Conservation (phyloP, 2,113 vertebrate species). For the Hippocampus zosterae region DNA sequence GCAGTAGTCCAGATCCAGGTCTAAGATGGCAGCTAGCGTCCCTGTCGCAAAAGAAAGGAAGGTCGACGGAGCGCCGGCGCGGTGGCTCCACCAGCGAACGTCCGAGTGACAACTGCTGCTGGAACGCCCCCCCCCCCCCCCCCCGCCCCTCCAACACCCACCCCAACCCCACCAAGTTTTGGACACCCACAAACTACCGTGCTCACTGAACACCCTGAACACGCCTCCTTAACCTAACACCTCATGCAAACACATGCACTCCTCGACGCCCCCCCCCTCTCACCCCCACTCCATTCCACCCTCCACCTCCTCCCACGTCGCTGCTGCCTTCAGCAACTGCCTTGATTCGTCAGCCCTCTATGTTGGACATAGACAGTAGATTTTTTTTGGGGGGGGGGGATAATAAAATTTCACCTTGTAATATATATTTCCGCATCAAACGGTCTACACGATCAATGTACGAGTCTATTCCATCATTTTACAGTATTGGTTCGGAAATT, state of each 20-base stretch:
- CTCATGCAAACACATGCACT: neutral
- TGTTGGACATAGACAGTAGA: slow-evolving; percentile 27
- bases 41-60: slow-evolving; percentile 9
- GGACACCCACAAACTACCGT: slow-evolving; percentile 6
- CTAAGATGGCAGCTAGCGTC: slow-evolving; percentile 26
- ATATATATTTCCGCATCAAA: neutral
- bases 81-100: slow-evolving; percentile 26
- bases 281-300: slow-evolving; percentile 21
- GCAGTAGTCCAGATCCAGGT: slow-evolving; percentile 41
- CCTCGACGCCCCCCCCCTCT: neutral
- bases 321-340: slow-evolving; percentile 71
- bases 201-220: slow-evolving; percentile 1
- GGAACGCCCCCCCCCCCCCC: slow-evolving; percentile 31
- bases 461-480: neutral
- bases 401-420: neutral
- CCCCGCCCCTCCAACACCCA: slow-evolving; percentile 17
- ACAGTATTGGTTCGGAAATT: neutral
- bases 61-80: slow-evolving; percentile 43
- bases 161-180: neutral
- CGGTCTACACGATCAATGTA: no score
- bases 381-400: no score
- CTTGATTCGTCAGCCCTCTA: slow-evolving; percentile 68
- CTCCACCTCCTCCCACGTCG: slow-evolving; percentile 35
- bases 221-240: slow-evolving; percentile 6
- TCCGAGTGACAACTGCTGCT: slow-evolving; percentile 61